Evolutionary conservation across 2,113 vertebrate genomes (phyloP), one percentile per base, ranked within the genome.

Genomic region (Pongo pygmaeus): DNA sequence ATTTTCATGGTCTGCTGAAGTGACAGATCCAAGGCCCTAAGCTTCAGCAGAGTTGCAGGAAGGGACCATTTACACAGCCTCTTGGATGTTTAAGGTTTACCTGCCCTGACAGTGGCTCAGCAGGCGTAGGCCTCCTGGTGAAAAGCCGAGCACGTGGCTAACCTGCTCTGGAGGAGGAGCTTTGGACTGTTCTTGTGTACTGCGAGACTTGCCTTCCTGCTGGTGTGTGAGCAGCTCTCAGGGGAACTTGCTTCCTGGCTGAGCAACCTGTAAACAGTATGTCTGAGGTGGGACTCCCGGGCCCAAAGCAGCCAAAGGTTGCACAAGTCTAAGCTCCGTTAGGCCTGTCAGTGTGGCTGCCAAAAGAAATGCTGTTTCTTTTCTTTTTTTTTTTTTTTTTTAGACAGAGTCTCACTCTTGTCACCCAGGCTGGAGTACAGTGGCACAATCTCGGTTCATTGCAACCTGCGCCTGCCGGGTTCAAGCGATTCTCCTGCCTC

Each of bases 291-390:
- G 52, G 40, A 7, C 43, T 30, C 46, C 3, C 5, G 23, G 81
- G 25, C 48, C 61, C 80, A 38, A 0, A 1, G 3, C 79, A 50
- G 75, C 57, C 6, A 0, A 0, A 0, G 6, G 0, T 38, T 25
- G 18, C 77, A 20, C 30, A 12, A 22, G 1, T 0, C 0, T 70
- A 6, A 38, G 48, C 43, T 43, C 89, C 0, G 0, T 75, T 59
- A 16, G 38, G 87, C 94, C 61, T 46, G 1, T 46, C 0, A 4
- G 27, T n/a, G 6, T 18, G 22, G 67, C 43, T n/a, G 43, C 69
- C 35, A 64, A 80, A 83, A 93, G 85, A 81, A 96, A 18, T 4
- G 2, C 11, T 61, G 59, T 64, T 64, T 30, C 27, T 64, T 61
- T 23, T 25, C 14, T 52, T 22, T 57, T 8, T 57, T 61, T 61